These are phyloP conservation scores for Cyprinella venusta DNA, from an alignment of 2,797 vertebrate species.

Conservation along the genomic window DNA sequence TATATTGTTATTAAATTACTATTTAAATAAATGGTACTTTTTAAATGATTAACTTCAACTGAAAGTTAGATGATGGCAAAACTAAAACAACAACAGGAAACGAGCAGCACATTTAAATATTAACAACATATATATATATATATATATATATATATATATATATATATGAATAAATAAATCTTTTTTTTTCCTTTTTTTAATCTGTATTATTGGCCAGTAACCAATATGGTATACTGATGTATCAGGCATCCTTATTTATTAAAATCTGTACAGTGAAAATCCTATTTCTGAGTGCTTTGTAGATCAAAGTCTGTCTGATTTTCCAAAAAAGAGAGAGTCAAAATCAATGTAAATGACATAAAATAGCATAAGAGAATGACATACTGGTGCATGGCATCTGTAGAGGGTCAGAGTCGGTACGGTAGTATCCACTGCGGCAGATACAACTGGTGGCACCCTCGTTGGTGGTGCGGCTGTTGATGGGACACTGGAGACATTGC, in stretches of 20 bases:
- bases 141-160: too few species aligned
- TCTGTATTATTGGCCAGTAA: background rate
- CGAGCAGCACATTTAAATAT: background rate
- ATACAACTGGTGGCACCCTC: conserved; percentile 92
- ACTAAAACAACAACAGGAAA: background rate
- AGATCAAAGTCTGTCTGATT: conserved; percentile 13
- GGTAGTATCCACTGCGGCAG: conserved; percentile 89
- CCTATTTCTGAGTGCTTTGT: conserved; percentile 8
- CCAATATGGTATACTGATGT: background rate
- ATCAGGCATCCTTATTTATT: background rate
- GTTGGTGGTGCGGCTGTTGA: conserved; percentile 90
- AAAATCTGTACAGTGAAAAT: background rate
- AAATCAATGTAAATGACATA: background rate
- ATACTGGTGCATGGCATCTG: conserved; percentile 95
- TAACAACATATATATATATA: too few species aligned
- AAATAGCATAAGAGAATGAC: conserved; percentile 62
- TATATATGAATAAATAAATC: too few species aligned
- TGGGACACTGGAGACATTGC: conserved; percentile 87
- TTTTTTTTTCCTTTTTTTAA: too few species aligned
- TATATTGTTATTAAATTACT: background rate
- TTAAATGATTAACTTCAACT: background rate
- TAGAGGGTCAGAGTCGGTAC: conserved; percentile 86
- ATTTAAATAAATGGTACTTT: too few species aligned
- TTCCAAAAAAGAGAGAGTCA: background rate
- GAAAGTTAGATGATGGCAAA: background rate